phyloP scores from a whole-genome alignment of 1,140 invertebrate genomes.

The Cheumatopsyche charites region DNA sequence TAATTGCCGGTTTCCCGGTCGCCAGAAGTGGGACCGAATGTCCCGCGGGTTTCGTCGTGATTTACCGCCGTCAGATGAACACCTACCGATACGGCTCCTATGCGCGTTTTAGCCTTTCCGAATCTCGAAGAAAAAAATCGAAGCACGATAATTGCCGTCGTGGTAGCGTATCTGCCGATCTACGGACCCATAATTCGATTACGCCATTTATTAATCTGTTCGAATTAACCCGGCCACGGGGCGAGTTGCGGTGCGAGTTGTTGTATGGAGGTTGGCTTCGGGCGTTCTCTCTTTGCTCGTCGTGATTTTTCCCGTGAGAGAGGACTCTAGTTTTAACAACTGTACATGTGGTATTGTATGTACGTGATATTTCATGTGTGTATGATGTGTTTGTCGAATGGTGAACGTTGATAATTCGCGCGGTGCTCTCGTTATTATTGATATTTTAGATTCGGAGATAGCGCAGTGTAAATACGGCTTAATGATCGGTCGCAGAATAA shows the following conservation, averaged over 20 bases:
- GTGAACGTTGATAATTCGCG: too few relatives aligned
- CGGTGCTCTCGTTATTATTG: too few relatives aligned
- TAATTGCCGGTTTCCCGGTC: slow-evolving; percentile 10
- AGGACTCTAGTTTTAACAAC: neutral
- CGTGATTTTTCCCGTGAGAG: slow-evolving; percentile 17
- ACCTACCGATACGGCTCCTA: neutral
- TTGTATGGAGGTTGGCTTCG: too few relatives aligned
- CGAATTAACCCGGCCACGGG: neutral
- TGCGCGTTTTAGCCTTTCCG: too few relatives aligned
- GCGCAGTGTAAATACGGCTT: too few relatives aligned
- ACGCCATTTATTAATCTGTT: slow-evolving; percentile 14
- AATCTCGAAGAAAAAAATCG: neutral
- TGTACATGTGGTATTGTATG: too few relatives aligned
- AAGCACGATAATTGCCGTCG: slow-evolving; percentile 1
- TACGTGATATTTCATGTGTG: too few relatives aligned
- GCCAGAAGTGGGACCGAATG: neutral
- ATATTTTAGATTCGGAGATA: too few relatives aligned
- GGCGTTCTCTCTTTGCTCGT: neutral
- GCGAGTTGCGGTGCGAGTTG: too few relatives aligned
- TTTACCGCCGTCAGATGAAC: slow-evolving; percentile 19
- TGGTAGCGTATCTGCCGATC: too few relatives aligned
- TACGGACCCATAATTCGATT: slow-evolving; percentile 9
- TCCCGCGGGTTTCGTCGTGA: neutral
- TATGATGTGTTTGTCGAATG: too few relatives aligned
- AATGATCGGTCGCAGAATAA: too few relatives aligned